These are phyloP conservation scores for Plecturocebus donacophilus DNA, from an alignment of 2,113 vertebrate species.

Conservation along the genomic window DNA sequence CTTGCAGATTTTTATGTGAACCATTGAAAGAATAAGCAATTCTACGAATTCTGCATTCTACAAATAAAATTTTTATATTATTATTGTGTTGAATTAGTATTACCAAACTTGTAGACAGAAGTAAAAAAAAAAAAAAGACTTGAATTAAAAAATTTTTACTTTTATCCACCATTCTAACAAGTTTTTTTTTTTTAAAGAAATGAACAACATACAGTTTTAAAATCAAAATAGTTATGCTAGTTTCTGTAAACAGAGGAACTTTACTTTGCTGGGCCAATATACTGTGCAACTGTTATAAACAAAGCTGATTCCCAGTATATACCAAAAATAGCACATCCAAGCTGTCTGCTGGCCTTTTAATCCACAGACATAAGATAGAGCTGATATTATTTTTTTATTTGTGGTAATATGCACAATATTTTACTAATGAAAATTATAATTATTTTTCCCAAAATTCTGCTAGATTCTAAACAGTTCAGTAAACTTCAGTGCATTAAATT, in stretches of 20 bases:
- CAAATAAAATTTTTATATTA: not conserved
- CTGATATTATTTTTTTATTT: not conserved
- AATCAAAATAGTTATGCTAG: conserved; percentile 35
- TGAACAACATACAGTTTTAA: conserved; percentile 39
- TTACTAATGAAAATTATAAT: conserved; percentile 31
- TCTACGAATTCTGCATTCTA: not conserved
- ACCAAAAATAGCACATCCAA: conserved; percentile 29
- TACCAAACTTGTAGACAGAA: not conserved
- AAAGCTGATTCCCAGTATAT: not conserved
- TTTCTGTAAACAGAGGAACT: conserved; percentile 65
- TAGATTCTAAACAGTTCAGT: not conserved
- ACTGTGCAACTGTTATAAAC: conserved; percentile 37
- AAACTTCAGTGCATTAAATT: not conserved
- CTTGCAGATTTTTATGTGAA: not conserved
- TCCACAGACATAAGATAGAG: not conserved
- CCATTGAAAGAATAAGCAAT: not conserved
- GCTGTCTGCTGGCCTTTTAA: not conserved
- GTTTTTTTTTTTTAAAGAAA: not conserved
- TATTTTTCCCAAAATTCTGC: not conserved
- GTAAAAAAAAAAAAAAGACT: not conserved
- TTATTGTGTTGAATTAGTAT: not conserved
- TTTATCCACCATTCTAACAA: not conserved
- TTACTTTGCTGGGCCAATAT: conserved; percentile 48
- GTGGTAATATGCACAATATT: not conserved
- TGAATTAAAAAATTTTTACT: not conserved